phyloP scores from a whole-genome alignment of 2,888 invertebrate genomes.

The Sturmia bella region DNA sequence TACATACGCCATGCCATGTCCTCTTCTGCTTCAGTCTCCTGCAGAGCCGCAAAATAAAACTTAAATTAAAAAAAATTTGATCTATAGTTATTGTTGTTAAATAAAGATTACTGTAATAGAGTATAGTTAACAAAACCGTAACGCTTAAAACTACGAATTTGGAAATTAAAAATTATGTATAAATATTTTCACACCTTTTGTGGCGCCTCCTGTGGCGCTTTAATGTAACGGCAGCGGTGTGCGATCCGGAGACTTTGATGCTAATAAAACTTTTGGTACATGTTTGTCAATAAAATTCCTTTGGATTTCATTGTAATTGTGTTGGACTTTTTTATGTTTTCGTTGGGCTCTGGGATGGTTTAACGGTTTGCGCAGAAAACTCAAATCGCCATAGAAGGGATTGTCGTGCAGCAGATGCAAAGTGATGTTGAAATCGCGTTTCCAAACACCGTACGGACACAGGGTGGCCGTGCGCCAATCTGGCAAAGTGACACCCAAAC shows the following conservation, averaged over 20 bases:
- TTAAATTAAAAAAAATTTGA: slow-evolving; percentile 39
- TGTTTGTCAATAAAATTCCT: slow-evolving; percentile 79
- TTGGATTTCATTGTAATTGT: slow-evolving; percentile 74
- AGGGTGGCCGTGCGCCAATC: slow-evolving; percentile 88
- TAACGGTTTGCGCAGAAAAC: slow-evolving; percentile 57
- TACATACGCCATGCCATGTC: neutral
- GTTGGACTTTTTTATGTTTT: slow-evolving; percentile 68
- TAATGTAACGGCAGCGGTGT: slow-evolving; percentile 81
- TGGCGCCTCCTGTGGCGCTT: neutral
- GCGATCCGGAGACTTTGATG: slow-evolving; percentile 79
- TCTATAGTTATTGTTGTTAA: slow-evolving; percentile 54
- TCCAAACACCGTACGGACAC: slow-evolving; percentile 83
- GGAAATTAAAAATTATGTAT: neutral
- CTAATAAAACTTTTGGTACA: slow-evolving; percentile 80
- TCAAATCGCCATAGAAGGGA: slow-evolving; percentile 73
- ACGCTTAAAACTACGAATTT: slow-evolving; percentile 37
- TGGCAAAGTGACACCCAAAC: slow-evolving; percentile 87
- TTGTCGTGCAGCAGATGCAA: slow-evolving; percentile 68
- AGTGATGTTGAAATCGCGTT: slow-evolving; percentile 73
- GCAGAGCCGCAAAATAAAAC: slow-evolving; percentile 6
- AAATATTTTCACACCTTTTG: neutral
- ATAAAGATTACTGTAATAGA: slow-evolving; percentile 46
- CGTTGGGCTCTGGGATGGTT: slow-evolving; percentile 68
- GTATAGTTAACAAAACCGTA: slow-evolving; percentile 69
- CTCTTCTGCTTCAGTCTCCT: neutral